Conservation (phyloP, 1,140 invertebrate genomes). For the Cyclina sinensis region DNA sequence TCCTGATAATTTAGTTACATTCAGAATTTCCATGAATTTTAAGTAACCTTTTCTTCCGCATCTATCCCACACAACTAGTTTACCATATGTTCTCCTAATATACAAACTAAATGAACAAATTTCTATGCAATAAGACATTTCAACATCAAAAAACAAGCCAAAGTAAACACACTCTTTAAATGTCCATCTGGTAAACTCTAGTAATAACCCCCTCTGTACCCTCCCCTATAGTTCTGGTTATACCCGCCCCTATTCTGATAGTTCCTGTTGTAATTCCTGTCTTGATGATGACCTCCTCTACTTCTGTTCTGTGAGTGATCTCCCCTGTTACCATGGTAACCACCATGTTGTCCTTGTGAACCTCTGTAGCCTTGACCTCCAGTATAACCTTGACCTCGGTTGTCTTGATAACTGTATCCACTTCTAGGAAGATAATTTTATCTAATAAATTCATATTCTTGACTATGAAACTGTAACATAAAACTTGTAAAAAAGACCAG, state of each 20-base stretch:
- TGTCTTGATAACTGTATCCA: conserved; percentile 58
- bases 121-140: too few species aligned
- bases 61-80: too few species aligned
- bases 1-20: too few species aligned
- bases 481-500: too few species aligned
- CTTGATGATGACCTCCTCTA: conserved; percentile 50
- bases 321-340: conserved; percentile 66
- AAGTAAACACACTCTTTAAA: not conserved
- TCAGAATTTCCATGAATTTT: too few species aligned
- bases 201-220: conserved; percentile 66
- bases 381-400: conserved; percentile 42
- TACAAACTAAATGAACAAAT: too few species aligned
- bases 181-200: not conserved
- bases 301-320: conserved; percentile 29
- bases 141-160: too few species aligned
- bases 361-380: conserved; percentile 56
- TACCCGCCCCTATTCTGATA: conserved; percentile 62
- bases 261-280: conserved; percentile 63
- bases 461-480: too few species aligned
- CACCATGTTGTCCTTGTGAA: conserved; percentile 34
- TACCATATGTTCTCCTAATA: too few species aligned
- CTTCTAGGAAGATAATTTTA: too few species aligned
- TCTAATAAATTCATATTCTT: too few species aligned
- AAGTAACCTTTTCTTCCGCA: too few species aligned
- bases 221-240: conserved; percentile 67